phyloP scores from a whole-genome alignment of 92 coral and sea anemone species.

The Phenganax stokvisi region DNA sequence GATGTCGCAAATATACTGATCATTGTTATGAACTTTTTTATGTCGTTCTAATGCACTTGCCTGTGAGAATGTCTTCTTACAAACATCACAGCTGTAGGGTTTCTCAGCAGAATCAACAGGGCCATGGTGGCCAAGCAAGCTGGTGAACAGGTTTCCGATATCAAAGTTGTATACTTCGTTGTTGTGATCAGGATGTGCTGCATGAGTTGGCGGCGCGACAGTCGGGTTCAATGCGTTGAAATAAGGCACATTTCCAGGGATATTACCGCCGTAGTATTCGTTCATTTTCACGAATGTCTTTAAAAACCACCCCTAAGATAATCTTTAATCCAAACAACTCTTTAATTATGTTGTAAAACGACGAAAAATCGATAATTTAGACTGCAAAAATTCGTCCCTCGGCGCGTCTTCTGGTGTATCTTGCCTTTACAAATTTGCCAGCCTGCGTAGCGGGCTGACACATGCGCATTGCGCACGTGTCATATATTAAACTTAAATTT shows the following conservation, averaged over 20 bases:
- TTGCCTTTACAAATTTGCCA: too few species aligned
- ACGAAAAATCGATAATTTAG: not conserved
- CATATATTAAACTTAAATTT: too few species aligned
- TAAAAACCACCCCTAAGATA: not conserved
- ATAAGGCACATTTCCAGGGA: constrained; percentile 19
- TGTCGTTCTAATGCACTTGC: constrained; percentile 21
- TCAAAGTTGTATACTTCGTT: constrained; percentile 21
- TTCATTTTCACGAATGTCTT: not conserved
- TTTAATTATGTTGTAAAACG: not conserved
- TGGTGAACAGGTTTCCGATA: constrained; percentile 22
- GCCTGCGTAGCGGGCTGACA: too few species aligned
- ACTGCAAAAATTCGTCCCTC: not conserved
- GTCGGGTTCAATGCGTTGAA: constrained; percentile 10
- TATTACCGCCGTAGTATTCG: constrained; percentile 16
- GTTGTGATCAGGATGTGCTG: constrained; percentile 1
- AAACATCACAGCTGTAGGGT: constrained; percentile 18
- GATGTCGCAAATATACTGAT: constrained; percentile 25
- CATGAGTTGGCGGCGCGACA: too few species aligned
- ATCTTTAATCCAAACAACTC: not conserved
- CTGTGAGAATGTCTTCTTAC: constrained; percentile 15
- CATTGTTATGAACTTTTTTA: constrained; percentile 7
- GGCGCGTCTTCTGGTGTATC: too few species aligned
- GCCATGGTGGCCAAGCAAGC: constrained; percentile 5
- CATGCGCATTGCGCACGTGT: too few species aligned
- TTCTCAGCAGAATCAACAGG: not conserved